Evolutionary conservation across 1,140 invertebrate genomes (phyloP), one percentile per base, ranked within the genome.

Genomic region (Anoplophora glabripennis): DNA sequence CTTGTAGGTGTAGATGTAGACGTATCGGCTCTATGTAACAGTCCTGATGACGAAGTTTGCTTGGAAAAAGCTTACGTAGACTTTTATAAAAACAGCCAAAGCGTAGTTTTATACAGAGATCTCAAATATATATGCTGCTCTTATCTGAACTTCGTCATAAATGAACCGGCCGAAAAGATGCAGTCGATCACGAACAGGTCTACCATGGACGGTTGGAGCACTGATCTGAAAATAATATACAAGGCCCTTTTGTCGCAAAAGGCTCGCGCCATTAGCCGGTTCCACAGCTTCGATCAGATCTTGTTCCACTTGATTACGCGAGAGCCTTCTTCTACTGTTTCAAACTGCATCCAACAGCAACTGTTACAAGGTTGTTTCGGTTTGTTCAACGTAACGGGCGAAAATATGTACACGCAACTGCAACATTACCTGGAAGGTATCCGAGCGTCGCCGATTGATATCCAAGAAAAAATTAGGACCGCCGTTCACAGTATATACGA

Each of bases 311-410:
- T 66, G 11, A 15, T 57, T 9, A 55, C 48, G 9, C 56, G 61
- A 48, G 53, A 63, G 14, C 40, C 57, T 9, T 61, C 57, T 8
- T 34, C 55, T 14, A 67, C 65, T 17, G 67, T 71, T 7, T 57
- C 67, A n/a, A 72, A 70, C 41, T 66, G 68, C 51, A 80, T 83
- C 10, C 80, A 85, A 61, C 78, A 84, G 35, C 81, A 84, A 70
- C 71, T 86, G 2, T 68, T 86, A 28, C 77, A 80, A 52, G 83
- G 83, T 10, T 84, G 80, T 71, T 86, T 85, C 70, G 80, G 81
- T 15, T 73, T 85, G 17, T 77, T 78, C 47, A 73, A 75, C 47
- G 67, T 79, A 7, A 70, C 74, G 54, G 53, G 51, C 57, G 69
- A 75, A 41, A 68, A 72, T 52, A 55, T 66, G 49, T 69, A 64